Percentiles rank a stretch among this genome's conserved stretches.
Evolutionary conservation across 2,888 invertebrate species (phyloP).

Genomic region (Agonopterix alstromeriana): DNA sequence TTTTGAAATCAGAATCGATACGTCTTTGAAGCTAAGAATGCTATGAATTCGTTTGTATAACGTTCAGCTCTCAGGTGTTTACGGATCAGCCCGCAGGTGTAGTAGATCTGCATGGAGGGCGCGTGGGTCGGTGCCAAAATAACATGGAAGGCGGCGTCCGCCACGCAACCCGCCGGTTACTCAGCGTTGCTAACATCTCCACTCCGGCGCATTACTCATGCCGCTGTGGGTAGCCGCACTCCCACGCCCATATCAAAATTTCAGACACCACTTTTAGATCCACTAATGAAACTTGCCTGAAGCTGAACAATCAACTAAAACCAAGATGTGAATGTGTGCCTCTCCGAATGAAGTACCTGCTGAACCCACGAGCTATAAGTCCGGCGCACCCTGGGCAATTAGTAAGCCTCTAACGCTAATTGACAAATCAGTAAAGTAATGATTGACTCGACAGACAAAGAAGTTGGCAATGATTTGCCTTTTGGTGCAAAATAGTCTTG

Average conservation of each 20-base stretch:
- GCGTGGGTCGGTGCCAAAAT: slow-evolving; percentile 69
- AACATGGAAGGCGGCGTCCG: slow-evolving; percentile 49
- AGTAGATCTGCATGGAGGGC: slow-evolving; percentile 40
- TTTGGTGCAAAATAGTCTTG: too few species aligned
- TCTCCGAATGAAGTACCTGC: too few species aligned
- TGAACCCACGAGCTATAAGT: too few species aligned
- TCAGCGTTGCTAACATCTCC: slow-evolving; percentile 53
- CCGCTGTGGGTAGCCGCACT: slow-evolving; percentile 50
- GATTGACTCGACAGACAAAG: too few species aligned
- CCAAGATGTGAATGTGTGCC: too few species aligned
- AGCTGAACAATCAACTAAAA: slow-evolving; percentile 16
- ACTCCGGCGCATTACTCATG: slow-evolving; percentile 55
- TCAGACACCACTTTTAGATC: slow-evolving; percentile 58
- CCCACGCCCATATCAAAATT: slow-evolving; percentile 72
- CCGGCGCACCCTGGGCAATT: too few species aligned
- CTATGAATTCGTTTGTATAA: slow-evolving; percentile 52
- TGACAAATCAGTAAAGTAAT: too few species aligned
- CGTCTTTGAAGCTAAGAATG: slow-evolving; percentile 19
- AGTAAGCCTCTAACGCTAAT: too few species aligned
- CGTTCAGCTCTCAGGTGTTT: slow-evolving; percentile 55
- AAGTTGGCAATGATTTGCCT: too few species aligned
- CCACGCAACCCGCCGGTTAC: slow-evolving; percentile 39
- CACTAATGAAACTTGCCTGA: slow-evolving; percentile 24
- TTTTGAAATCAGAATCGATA: too few species aligned
- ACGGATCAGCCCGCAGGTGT: slow-evolving; percentile 60